Evolutionary conservation across 2,113 vertebrate genomes (phyloP).

Genomic region (Corythornis vintsioides): DNA sequence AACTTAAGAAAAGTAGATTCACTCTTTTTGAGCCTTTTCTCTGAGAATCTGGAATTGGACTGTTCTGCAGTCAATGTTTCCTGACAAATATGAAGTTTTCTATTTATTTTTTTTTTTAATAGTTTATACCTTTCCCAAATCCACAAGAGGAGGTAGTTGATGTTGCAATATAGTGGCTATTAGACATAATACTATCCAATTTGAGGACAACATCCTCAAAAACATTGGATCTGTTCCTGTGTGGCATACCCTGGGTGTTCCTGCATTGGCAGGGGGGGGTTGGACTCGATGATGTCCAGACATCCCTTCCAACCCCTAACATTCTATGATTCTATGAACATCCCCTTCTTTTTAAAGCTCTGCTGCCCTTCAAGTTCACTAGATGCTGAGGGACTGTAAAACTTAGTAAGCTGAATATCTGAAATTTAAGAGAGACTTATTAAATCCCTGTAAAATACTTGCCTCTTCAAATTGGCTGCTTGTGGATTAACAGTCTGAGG

Average conservation of each 20-base stretch:
- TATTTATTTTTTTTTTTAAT: accelerated
- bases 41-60: not conserved
- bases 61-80: not conserved
- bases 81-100: not conserved
- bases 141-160: not conserved
- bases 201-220: not conserved
- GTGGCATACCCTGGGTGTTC: no score
- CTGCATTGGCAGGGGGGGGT: no score
- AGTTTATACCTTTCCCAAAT: not conserved
- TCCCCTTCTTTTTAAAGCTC: not conserved
- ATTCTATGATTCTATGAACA: not conserved
- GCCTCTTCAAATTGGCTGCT: not conserved
- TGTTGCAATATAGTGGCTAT: not conserved
- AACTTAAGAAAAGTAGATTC: not conserved
- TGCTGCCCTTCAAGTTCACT: not conserved
- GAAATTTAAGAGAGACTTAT: not conserved
- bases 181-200: not conserved
- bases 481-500: not conserved
- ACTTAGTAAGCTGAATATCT: not conserved
- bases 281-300: no score
- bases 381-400: not conserved
- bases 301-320: no score
- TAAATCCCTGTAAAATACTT: not conserved
- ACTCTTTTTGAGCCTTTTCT: not conserved
- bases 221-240: no score